Conservation (phyloP, 2,797 vertebrate species). For the Manis crassicaudata region DNA sequence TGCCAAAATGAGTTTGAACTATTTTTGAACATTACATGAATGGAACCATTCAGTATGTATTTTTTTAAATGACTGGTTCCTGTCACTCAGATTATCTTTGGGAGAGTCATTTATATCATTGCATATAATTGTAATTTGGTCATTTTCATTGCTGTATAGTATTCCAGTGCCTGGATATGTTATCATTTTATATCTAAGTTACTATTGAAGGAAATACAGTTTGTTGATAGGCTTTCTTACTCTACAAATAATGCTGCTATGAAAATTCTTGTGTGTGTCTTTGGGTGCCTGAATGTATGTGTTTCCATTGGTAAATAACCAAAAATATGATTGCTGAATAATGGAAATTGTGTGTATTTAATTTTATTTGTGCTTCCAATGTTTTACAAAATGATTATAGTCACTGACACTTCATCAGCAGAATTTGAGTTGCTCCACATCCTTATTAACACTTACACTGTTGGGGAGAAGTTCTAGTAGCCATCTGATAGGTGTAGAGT, state of each 20-base stretch:
- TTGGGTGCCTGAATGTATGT: not conserved
- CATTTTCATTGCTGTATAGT: not conserved
- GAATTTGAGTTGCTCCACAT: not conserved
- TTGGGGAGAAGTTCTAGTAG: too few relatives aligned
- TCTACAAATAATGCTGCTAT: not conserved
- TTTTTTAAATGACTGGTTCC: not conserved
- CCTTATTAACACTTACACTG: not conserved
- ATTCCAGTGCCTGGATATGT: not conserved
- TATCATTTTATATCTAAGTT: not conserved
- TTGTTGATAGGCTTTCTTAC: not conserved
- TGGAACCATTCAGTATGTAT: not conserved
- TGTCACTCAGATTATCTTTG: not conserved
- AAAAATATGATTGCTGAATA: not conserved
- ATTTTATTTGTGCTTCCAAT: not conserved
- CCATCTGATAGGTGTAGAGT: not conserved
- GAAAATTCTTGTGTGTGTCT: not conserved
- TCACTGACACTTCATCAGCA: not conserved
- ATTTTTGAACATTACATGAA: not conserved
- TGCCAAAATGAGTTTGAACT: not conserved
- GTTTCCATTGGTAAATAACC: not conserved
- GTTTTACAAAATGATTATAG: not conserved
- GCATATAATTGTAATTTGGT: not conserved
- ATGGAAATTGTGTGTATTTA: not conserved
- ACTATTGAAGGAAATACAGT: not conserved
- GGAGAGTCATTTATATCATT: not conserved